phyloP scores from a whole-genome alignment of 1,140 invertebrate species.

The Gonioctena quinquepunctata region DNA sequence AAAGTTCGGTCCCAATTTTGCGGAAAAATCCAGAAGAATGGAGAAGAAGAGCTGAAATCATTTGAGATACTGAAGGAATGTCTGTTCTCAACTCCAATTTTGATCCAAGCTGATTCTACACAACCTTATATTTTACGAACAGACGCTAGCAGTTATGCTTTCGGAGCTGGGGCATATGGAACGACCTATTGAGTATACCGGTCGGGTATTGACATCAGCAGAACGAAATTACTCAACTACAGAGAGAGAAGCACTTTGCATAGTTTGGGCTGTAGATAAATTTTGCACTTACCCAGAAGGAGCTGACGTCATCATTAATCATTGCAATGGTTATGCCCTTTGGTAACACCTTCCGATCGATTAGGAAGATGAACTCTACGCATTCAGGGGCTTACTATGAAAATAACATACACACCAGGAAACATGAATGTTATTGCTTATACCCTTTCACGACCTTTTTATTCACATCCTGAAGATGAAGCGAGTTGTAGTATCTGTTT shows the following conservation, averaged over 20 bases:
- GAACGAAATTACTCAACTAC: conserved; percentile 39
- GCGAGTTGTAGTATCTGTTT: not conserved
- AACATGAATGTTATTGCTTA: conserved; percentile 25
- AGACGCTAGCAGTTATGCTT: conserved; percentile 41
- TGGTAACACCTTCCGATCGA: conserved; percentile 54
- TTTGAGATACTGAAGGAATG: conserved; percentile 36
- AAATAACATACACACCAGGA: conserved; percentile 25
- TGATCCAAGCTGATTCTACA: conserved; percentile 16
- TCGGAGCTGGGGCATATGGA: conserved; percentile 50
- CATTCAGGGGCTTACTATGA: conserved; percentile 21
- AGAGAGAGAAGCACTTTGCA: conserved; percentile 54
- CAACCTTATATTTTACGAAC: conserved; percentile 14
- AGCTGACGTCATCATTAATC: conserved; percentile 58
- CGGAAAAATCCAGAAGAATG: conserved; percentile 34
- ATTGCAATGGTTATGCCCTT: conserved; percentile 56
- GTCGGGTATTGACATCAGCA: conserved; percentile 38
- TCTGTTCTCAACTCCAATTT: conserved; percentile 8
- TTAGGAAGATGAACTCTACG: conserved; percentile 55
- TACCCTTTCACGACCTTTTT: conserved; percentile 18
- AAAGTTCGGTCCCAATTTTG: conserved; percentile 24
- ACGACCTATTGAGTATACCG: conserved; percentile 47
- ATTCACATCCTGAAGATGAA: not conserved
- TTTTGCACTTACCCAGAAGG: conserved; percentile 34
- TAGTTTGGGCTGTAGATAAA: conserved; percentile 51
- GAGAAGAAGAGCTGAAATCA: conserved; percentile 43